These are phyloP conservation scores for Heliocidaris tuberculata DNA, from an alignment of 35 echinoderm and acorn worm genomes.

Conservation along the genomic window DNA sequence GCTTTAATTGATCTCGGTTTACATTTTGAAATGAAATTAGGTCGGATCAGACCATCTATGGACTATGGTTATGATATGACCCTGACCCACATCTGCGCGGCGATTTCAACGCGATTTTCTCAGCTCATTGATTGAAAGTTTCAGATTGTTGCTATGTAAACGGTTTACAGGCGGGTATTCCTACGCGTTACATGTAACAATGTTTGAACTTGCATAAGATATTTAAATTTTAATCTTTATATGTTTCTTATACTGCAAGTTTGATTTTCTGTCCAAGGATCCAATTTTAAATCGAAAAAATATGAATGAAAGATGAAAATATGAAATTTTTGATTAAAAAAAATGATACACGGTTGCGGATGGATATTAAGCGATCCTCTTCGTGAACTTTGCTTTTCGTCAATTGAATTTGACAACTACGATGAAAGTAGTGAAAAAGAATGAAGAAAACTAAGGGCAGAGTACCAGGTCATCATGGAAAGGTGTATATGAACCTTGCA, in stretches of 20 bases:
- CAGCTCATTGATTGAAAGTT: constrained; percentile 37
- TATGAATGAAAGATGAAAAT: background rate
- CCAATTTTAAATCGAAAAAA: background rate
- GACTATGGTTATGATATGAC: too few species aligned
- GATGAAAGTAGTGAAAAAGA: background rate
- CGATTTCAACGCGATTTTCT: background rate
- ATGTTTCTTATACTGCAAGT: too few species aligned
- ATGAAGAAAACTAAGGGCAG: constrained; percentile 1
- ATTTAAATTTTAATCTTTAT: too few species aligned
- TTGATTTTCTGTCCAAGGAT: background rate
- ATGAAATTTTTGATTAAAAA: background rate
- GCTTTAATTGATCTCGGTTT: too few species aligned
- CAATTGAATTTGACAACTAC: background rate
- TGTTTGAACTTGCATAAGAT: too few species aligned
- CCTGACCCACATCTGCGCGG: background rate
- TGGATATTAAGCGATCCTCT: background rate
- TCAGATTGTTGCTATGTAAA: constrained; percentile 29
- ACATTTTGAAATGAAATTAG: too few species aligned
- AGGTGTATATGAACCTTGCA: constrained; percentile 4
- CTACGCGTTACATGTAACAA: background rate
- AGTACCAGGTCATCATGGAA: background rate
- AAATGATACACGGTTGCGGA: background rate
- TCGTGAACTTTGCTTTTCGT: background rate
- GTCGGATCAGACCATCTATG: too few species aligned
- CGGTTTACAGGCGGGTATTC: background rate